phyloP scores from a whole-genome alignment of 2,888 invertebrate species.

The Hanleya hanleyi region DNA sequence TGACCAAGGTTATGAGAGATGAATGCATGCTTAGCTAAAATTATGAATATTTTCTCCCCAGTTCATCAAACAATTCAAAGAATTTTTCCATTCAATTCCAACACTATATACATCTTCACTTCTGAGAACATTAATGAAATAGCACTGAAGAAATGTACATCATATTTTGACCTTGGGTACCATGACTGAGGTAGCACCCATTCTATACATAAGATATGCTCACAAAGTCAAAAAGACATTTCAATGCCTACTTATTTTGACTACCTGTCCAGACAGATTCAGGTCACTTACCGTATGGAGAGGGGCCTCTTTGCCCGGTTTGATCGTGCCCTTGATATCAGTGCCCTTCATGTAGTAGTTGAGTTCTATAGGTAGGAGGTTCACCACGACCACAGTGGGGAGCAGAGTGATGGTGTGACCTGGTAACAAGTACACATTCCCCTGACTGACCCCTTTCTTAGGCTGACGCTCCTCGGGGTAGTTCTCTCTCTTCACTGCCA shows the following conservation, averaged over 20 bases:
- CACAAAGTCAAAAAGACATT: too few species aligned
- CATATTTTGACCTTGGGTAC: too few species aligned
- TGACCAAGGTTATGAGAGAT: too few species aligned
- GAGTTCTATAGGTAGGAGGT: slow-evolving; percentile 85
- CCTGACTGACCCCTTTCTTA: slow-evolving; percentile 20
- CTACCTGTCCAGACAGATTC: background rate
- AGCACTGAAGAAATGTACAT: too few species aligned
- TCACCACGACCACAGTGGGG: slow-evolving; percentile 88
- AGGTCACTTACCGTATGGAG: slow-evolving; percentile 70
- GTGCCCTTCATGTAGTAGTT: slow-evolving; percentile 69
- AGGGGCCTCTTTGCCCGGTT: slow-evolving; percentile 74
- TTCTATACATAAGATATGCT: too few species aligned
- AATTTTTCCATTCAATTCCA: too few species aligned
- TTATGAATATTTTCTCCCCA: too few species aligned
- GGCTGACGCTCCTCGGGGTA: slow-evolving; percentile 80
- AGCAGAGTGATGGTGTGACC: slow-evolving; percentile 90
- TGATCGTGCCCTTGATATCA: slow-evolving; percentile 69
- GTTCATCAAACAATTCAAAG: too few species aligned
- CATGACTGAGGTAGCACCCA: too few species aligned
- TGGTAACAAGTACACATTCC: slow-evolving; percentile 77
- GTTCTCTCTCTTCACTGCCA: slow-evolving; percentile 85
- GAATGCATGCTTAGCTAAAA: too few species aligned
- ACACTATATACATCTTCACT: too few species aligned
- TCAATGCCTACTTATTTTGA: background rate
- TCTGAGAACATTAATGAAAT: too few species aligned